Evolutionary conservation across 1,140 invertebrate genomes (phyloP), one percentile per base, ranked within the genome.

Genomic region (Trichomalopsis sarcophagae): DNA sequence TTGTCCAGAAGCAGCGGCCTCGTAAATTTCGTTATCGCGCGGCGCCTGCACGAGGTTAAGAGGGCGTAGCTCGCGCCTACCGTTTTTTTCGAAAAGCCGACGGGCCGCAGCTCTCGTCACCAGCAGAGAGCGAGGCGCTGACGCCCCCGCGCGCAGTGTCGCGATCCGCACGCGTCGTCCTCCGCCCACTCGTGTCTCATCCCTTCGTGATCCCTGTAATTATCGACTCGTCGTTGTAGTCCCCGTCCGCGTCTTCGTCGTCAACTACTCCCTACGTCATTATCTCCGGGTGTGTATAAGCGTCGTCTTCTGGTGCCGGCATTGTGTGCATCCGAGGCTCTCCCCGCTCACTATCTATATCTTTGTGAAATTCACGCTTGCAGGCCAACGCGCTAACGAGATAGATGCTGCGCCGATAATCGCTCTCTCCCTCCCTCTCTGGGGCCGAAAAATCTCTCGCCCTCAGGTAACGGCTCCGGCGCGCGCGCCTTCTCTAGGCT

Each of bases 331-430:
- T 66, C 5, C 30, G 50, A 27, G 6, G 17, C 23, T 74, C 80
- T 74, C 47, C 55, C n/a, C 0, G 30, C 33, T 44, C 30, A 11
- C 30, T 50, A n/a, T 76, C 68, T 79, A 44, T 74, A 73, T 47
- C 66, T 74, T 11, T 7, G 66, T 14, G 69, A 27, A 81, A 77
- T 85, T 82, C 84, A 82, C 84, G 84, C 84, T 85, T 75, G 40
- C 79, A 33, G 47, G 77, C 27, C 2, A 44, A 10, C 40, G 84
- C 44, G 84, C 80, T 85, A 85, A 85, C 84, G 84, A 85, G 84
- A 85, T 85, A 85, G 84, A 85, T 85, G 79, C 66, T 21, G 40
- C 36, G 55, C 17, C 69, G 84, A 85, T 85, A 85, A 84, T 84
- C 84, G 83, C 44, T 50, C 47, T 33, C 17, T 66, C 62, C n/a